A percentile compares a stretch with the other conserved stretches of the same genome.
These are phyloP conservation scores for Drosophila rubida DNA, from an alignment of 2,888 invertebrate species.

Conservation along the genomic window DNA sequence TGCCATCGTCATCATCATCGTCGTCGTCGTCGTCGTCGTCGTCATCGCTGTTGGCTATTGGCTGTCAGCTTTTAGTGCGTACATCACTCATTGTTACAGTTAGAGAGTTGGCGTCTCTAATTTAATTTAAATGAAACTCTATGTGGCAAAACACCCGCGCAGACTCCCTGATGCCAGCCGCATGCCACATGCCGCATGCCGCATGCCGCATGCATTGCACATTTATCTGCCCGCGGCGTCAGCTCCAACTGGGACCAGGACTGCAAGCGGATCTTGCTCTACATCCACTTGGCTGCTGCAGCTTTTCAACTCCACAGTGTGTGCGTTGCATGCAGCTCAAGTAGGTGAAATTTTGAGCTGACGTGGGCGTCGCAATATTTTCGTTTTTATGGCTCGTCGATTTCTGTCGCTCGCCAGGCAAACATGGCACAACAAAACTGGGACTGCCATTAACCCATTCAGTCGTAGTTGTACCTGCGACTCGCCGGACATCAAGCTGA, in stretches of 20 bases:
- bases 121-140: constrained; percentile 76
- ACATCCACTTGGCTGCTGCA: constrained; percentile 50
- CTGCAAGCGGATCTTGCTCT: constrained; percentile 68
- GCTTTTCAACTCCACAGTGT: constrained; percentile 35
- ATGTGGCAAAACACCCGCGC: constrained; percentile 65
- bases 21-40: not conserved
- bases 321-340: constrained; percentile 22
- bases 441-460: constrained; percentile 57
- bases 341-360: constrained; percentile 70
- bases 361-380: constrained; percentile 73
- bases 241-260: constrained; percentile 19
- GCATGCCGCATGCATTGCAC: constrained; percentile 41
- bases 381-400: constrained; percentile 64
- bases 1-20: constrained; percentile 2
- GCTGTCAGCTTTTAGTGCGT: constrained; percentile 74
- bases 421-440: constrained; percentile 34
- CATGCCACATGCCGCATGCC: constrained; percentile 34
- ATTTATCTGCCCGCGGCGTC: constrained; percentile 66
- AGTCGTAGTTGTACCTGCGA: constrained; percentile 24
- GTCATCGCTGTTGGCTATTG: constrained; percentile 46
- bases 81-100: constrained; percentile 79
- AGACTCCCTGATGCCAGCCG: constrained; percentile 12
- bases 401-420: constrained; percentile 50
- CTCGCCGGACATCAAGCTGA: constrained; percentile 3
- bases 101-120: constrained; percentile 78